Evolutionary conservation across 2,888 invertebrate species (phyloP), one percentile per base, ranked within the genome.

Genomic region (Chrysolina haemoptera): DNA sequence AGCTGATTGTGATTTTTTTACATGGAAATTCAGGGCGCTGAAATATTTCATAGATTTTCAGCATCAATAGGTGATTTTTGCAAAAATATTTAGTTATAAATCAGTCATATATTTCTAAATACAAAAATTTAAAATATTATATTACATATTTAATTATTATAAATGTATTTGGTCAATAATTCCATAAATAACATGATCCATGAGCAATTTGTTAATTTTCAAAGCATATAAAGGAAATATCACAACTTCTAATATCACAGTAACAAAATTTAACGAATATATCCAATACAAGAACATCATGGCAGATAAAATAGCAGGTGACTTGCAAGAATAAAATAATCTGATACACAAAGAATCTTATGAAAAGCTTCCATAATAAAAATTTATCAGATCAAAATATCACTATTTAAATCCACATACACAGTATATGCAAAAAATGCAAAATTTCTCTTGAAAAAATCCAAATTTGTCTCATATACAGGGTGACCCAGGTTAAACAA

Each of bases 1-100:
- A 84, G 84, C 84, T 86, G 85, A 86, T 87, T 87, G 85, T 83
- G 78, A 80, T 79, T 79, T 79, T 79, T 79, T 78, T 65, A 41
- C 50, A 50, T 77, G 79, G 77, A 79, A 80, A 79, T 83, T 83
- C 82, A 83, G 83, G 84, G 83, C 75, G 80, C 79, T 75, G 77
- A 77, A 79, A 78, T 78, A 65, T 79, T 73, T 70, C 74, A 74
- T 76, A 75, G 73, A 79, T 76, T 78, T 76, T 79, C 79, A 76
- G 74, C 80, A 75, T 78, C 73, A 79, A 78, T 79, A 79, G 77
- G 77, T 80, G 79, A 76, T 75, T 70, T n/a, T 81, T 80, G 82
- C 79, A 82, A 78, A 78, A 78, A 78, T 78, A 78, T 76, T 76
- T 78, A 75, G 76, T 77, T 80, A 74, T 77, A 79, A 81, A 81